These are phyloP conservation scores for Geodia barretti DNA, from an alignment of 37 sponge, comb jelly and placozoan species.

Conservation along the genomic window DNA sequence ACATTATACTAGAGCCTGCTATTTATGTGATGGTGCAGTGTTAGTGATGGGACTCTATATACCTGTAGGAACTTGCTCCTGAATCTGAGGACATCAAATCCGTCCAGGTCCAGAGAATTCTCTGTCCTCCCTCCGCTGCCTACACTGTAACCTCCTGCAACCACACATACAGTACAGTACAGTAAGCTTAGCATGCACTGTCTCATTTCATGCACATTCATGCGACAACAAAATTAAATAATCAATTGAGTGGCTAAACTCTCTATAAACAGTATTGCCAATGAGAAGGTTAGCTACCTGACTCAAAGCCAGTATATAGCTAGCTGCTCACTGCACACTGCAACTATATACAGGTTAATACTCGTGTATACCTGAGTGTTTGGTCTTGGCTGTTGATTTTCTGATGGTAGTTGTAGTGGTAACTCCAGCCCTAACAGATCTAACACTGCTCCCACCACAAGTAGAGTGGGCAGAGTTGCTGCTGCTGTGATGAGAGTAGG, in stretches of 20 bases:
- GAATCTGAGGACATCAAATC: conserved; percentile 56
- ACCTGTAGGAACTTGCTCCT: conserved; percentile 51
- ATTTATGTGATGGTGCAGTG: no score
- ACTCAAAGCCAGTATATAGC: no score
- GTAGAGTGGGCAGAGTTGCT: no score
- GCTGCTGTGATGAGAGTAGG: background rate
- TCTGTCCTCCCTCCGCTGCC: background rate
- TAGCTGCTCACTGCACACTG: no score
- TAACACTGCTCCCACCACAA: background rate
- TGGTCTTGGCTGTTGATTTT: background rate
- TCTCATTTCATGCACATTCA: no score
- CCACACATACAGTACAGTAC: no score
- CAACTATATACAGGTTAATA: no score
- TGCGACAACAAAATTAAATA: no score
- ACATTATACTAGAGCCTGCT: background rate
- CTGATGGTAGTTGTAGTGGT: background rate
- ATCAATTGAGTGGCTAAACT: no score
- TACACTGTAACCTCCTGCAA: conserved; percentile 8
- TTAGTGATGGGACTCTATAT: background rate
- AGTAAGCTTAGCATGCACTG: no score
- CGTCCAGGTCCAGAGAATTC: background rate
- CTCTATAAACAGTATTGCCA: no score
- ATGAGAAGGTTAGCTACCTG: no score
- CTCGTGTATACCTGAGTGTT: background rate
- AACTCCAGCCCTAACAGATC: background rate